These are phyloP conservation scores for Pachyseris speciosa DNA, from an alignment of 64 coral and sea anemone species.

Conservation along the genomic window DNA sequence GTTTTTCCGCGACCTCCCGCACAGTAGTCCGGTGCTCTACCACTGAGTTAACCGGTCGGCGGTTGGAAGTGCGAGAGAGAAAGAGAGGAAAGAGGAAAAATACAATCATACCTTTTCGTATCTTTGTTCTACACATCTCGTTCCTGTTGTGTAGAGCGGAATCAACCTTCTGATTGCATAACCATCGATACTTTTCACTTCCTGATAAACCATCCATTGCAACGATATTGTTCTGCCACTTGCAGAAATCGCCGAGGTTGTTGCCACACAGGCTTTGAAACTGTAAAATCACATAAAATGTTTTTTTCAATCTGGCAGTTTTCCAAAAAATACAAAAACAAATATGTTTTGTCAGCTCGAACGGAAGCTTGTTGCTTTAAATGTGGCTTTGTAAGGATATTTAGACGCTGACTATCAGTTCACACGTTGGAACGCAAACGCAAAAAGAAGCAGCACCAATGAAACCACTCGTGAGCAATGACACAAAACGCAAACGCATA, in stretches of 20 bases:
- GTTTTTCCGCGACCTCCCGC: no score
- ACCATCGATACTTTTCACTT: neutral
- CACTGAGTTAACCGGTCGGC: neutral
- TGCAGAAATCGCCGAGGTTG: neutral
- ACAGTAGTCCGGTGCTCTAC: neutral
- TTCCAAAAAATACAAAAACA: neutral
- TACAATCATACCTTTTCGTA: slow-evolving; percentile 3
- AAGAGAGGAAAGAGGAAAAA: neutral
- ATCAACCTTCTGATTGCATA: neutral
- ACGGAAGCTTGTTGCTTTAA: neutral
- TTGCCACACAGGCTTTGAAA: neutral
- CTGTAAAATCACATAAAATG: neutral
- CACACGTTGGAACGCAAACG: no score
- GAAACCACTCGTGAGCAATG: no score
- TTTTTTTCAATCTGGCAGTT: no score
- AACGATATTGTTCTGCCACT: neutral
- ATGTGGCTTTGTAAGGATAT: no score
- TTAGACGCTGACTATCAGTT: no score
- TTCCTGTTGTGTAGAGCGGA: slow-evolving; percentile 9
- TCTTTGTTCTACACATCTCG: neutral
- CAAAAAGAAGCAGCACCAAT: no score
- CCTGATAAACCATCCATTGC: slow-evolving; percentile 6
- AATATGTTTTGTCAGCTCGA: neutral
- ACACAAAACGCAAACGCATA: no score
- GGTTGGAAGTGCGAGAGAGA: neutral